Evolutionary conservation across 2,888 invertebrate species (phyloP), one percentile per base, ranked within the genome.

Genomic region (Scaptodrosophila latifasciaeformis): DNA sequence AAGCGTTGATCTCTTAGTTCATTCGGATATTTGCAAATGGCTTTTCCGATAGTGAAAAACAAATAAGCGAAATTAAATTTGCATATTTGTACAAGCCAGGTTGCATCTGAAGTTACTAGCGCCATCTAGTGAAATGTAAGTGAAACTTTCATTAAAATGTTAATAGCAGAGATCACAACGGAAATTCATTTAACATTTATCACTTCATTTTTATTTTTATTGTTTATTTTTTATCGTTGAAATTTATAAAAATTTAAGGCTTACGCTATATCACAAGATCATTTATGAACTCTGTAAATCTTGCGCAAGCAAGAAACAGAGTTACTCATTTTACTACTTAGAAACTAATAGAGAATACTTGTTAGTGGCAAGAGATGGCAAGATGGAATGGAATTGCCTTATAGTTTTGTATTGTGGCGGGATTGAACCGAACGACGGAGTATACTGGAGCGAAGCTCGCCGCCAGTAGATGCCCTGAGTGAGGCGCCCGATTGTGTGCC

Each of bases 391-490:
- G 10, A 37, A 17, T 27, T 34, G 31, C 29, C 35, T 59, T 81
- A 84, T 44, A 84, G 70, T 69, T 82, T 84, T 24, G 84, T 82
- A 9, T 88, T 87, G 65, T 85, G 86, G 48, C 88, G 86, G 7
- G 89, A 89, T 60, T 89, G 84, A 9, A 88, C 80, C 35, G 89
- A 89, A 57, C 89, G 84, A 51, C 89, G 88, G 53, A 89, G 82
- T 70, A 89, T 88, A 65, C 90, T 91, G 2, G 91, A 90, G 48
- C 90, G 87, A 1, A 90, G 86, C 83, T 92, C 92, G 0, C 91
- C 92, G 12, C 91, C 88, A 15, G 90, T 88, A 1, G 84, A 81
- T 0, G 91, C 90, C 49, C 89, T 87, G 55, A 90, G 85, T 1
- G 91, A 91, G 44, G 89, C 88, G 15, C 85, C 84, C 1, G 85